Evolutionary conservation across 2,888 invertebrate genomes (phyloP), one percentile per base, ranked within the genome.

Genomic region (Dermolepida albohirtum): DNA sequence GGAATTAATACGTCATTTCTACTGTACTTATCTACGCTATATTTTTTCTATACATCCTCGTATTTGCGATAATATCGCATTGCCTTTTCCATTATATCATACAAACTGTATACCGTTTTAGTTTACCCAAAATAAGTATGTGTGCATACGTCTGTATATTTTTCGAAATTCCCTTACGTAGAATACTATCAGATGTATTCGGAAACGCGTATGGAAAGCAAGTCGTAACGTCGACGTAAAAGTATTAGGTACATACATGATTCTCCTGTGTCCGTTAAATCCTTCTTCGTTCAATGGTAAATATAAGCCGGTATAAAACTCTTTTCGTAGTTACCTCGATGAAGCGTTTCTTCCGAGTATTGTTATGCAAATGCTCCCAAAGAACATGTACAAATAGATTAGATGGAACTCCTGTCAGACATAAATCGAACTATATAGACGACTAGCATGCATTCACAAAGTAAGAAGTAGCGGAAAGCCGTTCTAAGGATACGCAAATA

Each of bases 371-470:
- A 59, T 59, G 27, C 59, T 5, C 17, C 14, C 29, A 59, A 44
- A 14, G 59, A 59, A 59, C 44, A 59, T 59, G 59, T 59, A 59
- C 44, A 59, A 59, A 44, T 59, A 59, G 59, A 59, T 59, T 59
- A 59, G 59, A 59, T 59, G 59, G 44, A 47, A 29, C 59, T 44
- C 59, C 27, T 47, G 59, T 16, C 44, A 47, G 59, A 44, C 59
- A 59, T 59, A 27, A 29, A 59, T 59, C 59, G 44, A 41, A 55
- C 41, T 43, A 40, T 43, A 43, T 43, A 54, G 41, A 39, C 10
- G n/a, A 27, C 14, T 14, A 11, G 59, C 44, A 59, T 44, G 44
- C 44, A 41, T 41, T 41, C 41, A 41, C 16, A 41, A 14, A 27
- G 43, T 44, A 43, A n/a, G 27, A 59, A 44, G 14, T 59, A 34